phyloP scores from a whole-genome alignment of 2,113 vertebrate species.

The Lynx canadensis region DNA sequence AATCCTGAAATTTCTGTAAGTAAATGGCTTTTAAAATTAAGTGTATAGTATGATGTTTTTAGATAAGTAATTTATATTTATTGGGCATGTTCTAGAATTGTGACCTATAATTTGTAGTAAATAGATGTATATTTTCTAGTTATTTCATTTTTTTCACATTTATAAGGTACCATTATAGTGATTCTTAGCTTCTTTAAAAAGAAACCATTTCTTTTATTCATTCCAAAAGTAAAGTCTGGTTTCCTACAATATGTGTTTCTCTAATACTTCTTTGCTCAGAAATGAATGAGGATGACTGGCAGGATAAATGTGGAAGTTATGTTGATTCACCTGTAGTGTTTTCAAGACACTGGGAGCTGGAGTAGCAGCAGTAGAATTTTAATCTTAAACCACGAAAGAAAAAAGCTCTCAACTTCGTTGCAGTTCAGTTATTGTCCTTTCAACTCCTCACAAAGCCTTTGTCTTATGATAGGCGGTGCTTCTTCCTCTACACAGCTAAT shows the following conservation, averaged over 20 bases:
- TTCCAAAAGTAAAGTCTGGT: conserved; percentile 1
- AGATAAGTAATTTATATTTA: conserved; percentile 39
- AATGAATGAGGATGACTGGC: neutral
- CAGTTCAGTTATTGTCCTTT: neutral
- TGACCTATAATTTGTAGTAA: conserved; percentile 29
- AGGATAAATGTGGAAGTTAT: neutral
- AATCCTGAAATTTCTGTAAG: conserved; percentile 98
- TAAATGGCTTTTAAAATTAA: conserved; percentile 71
- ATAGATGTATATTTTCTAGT: neutral
- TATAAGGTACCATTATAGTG: neutral
- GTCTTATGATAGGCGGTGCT: neutral
- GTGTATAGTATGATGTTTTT: neutral
- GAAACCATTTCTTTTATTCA: conserved; percentile 35
- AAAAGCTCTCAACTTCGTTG: neutral
- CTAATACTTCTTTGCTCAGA: neutral
- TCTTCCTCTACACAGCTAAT: neutral
- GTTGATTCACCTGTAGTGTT: neutral
- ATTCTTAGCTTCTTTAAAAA: conserved; percentile 22
- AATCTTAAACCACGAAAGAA: conserved; percentile 1
- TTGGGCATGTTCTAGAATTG: conserved; percentile 18
- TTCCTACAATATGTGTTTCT: neutral
- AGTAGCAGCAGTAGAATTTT: conserved; percentile 25
- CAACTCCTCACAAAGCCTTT: neutral
- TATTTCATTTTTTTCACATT: conserved; percentile 36
- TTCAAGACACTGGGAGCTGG: neutral